Base-by-base conservation (phyloP, 2,797 vertebrate genomes). In the Macropus fuliginosus region DNA sequence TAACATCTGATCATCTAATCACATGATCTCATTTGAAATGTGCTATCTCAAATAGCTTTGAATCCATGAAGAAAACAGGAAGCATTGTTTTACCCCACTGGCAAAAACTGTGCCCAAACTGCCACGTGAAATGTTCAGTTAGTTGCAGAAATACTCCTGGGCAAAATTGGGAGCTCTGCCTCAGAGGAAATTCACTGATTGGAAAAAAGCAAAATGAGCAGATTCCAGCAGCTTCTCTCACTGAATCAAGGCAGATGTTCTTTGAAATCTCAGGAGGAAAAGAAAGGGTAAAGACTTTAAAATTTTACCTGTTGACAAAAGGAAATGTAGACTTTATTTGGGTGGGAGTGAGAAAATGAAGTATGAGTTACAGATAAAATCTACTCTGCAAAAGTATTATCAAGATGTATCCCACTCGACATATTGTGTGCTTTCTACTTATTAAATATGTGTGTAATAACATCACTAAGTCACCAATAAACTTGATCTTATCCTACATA, bases 61-160 rank as follows among this genome's bases (percentile, higher is more conserved):
- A 93, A 31, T 94, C 40, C 31, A 96, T 96, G 94, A 27, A 89
- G 62, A 97, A 93, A 57, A 92, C 94, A 28, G 40, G 57, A 94
- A 93, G 91, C 31, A 24, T 93, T 94, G 50, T 96, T 96, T 87
- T 97, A 40, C 55, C n/a, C 2, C 91, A 56, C 54, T 98, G 92
- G 93, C 50, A 97, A 91, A 96, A 97, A 94, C 66, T 91, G 27
- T 59, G 28, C 90, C 90, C 92, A 93, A 96, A 97, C 97, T 95
- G 16, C 92, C 95, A 93, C 90, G 56, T 92, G 62, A 62, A 95
- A 97, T 96, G 97, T 97, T 50, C 96, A 96, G 95, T 98, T 56
- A 96, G 55, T 95, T 97, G 92, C 57, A 40, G 92, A 90, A 97
- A 94, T 96, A 95, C 90, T 97, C 94, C 52, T 89, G 92, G 92